These are phyloP conservation scores for Amblyopsis hoosieri DNA, from an alignment of 2,797 vertebrate species.

Conservation along the genomic window DNA sequence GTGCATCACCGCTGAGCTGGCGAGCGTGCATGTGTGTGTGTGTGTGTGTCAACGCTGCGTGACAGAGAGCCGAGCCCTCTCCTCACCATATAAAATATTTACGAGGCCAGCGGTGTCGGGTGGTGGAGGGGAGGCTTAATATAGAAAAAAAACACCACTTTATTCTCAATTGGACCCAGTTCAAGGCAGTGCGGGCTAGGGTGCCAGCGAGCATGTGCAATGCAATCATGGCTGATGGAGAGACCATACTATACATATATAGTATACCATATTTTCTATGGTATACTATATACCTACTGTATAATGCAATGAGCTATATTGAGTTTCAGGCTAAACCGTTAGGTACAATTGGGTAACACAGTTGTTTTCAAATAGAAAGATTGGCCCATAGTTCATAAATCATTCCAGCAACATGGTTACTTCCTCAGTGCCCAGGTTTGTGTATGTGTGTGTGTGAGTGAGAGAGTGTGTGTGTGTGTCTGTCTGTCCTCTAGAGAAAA, in stretches of 20 bases:
- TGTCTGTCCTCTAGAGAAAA: constrained; percentile 1
- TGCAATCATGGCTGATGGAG: constrained; percentile 10
- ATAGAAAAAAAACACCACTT: constrained; percentile 84
- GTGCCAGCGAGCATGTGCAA: constrained; percentile 41
- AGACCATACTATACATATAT: too few species aligned
- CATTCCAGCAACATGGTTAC: not conserved
- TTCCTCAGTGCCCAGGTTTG: not conserved
- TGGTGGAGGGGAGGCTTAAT: constrained; percentile 89
- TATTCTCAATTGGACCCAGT: constrained; percentile 76
- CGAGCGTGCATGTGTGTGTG: not conserved
- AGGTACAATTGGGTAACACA: too few species aligned
- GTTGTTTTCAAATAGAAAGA: too few species aligned
- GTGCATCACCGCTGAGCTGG: constrained; percentile 59
- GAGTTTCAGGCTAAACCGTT: too few species aligned
- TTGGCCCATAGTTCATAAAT: too few species aligned
- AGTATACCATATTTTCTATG: constrained; percentile 16
- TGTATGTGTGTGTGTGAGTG: not conserved
- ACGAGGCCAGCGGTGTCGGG: constrained; percentile 85
- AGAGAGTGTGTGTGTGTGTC: not conserved
- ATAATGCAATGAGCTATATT: not conserved
- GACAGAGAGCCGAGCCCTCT: constrained; percentile 75
- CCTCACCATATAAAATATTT: constrained; percentile 85
- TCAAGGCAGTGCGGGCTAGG: constrained; percentile 68
- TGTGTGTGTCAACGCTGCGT: constrained; percentile 49
- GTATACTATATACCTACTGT: not conserved